Base-by-base conservation (phyloP, 2,113 vertebrate genomes). In the Salvelinus fontinalis region DNA sequence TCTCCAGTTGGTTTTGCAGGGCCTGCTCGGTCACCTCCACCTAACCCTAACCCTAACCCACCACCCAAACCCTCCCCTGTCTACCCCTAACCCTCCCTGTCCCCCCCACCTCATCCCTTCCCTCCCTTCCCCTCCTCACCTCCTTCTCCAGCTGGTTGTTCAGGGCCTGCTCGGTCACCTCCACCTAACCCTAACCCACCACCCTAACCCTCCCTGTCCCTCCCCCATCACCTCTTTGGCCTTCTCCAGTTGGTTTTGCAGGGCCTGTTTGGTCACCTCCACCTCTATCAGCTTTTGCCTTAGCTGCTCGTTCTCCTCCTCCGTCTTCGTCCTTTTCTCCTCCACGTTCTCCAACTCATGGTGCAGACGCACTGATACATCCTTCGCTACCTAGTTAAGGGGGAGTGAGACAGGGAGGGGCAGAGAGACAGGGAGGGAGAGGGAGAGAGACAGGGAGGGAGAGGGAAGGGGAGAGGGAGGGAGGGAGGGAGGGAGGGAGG, bases 271-370 rank as follows among this genome's bases (percentile, higher is more conserved):
- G 57, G 95, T 94, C 85, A 97, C 95, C 78, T 99, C 97, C 81
- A 97, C 96, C 89, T 99, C 95, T 81, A 99, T 99, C 73, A 99
- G 93, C 88, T 97, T 93, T 86, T 99, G 97, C 80, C 98, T 94
- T 79, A 99, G 89, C 80, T 95, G 96, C 87, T 99, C 98, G 78
- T 99, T 99, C 92, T 99, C 97, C 24, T 99, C 98, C 85, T 99
- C 98, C 34, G 98, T 99, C 87, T 93, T 96, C 12, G 96, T 95
- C 76, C 98, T 93, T 82, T 99, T 99, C 90, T 99, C 98, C 91
- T 99, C 98, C 79, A 99, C 98, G 0, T 94, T 99, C 94, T 99
- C 98, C 81, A 99, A 85, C 83, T 99, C 98, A 1, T 99, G 97
- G 87, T 99, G 98, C 88, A 99, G 92, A 75, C 98, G 96, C 81